Base-by-base conservation (phyloP, 2,888 invertebrate genomes). In the Allophyes oxyacanthae region DNA sequence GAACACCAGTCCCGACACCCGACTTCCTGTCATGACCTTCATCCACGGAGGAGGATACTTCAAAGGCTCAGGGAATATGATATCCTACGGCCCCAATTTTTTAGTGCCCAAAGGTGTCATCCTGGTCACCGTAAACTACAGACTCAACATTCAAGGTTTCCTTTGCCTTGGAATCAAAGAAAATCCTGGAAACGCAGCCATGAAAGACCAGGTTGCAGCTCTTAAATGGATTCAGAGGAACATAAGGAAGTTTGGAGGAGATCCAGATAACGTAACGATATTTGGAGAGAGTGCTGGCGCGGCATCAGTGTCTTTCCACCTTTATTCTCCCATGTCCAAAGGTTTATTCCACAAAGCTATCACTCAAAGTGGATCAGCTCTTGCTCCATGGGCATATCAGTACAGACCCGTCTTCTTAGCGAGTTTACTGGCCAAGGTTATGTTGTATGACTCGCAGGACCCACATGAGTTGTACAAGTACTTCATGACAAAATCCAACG, bases 211-310 rank as follows among this genome's bases (percentile, higher is more conserved):
- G 58, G 87, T 88, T 0, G 88, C 89, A 20, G 90, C 90, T 5
- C 57, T 92, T 15, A 85, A 72, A 63, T 92, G 91, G 91, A 77
- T 91, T 4, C 77, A 81, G 54, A 80, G 63, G 26, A 91, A 92
- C 65, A 89, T 91, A 1, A 67, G 49, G 25, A 79, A 74, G 1
- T 89, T 91, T 54, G 91, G 91, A 2, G 91, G 91, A 4, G 87
- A 92, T 59, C 83, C 86, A 8, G 82, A 87, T 9, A 89, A 84
- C 26, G 86, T 91, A 0, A 91, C 90, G 0, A 61, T 91, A 41
- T 89, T 92, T 56, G 92, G 92, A 0, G 92, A 92, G 64, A 92
- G 92, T 41, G 92, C 92, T 51, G 92, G 92, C 0, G 86, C 78
- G 0, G 77, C 84, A 0, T 86, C 92, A 0, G 87, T 91, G 0